Percentiles rank a stretch among this genome's conserved stretches.
Conservation (phyloP, 2,888 invertebrate species). For the Chirona hameri region DNA sequence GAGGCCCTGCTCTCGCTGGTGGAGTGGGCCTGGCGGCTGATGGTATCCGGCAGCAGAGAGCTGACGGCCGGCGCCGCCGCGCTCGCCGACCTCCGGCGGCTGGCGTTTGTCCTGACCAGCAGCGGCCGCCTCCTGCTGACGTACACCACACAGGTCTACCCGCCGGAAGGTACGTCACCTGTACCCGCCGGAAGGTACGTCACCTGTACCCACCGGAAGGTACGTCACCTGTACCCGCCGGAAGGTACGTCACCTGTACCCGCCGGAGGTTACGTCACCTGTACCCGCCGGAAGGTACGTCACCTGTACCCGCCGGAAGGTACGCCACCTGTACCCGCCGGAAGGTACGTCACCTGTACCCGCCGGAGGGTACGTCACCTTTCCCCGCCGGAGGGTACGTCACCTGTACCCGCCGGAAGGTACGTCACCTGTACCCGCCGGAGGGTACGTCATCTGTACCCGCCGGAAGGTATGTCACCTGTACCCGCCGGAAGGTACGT, state of each 20-base stretch:
- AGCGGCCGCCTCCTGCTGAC: slow-evolving; percentile 75
- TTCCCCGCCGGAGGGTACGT: too few relatives aligned
- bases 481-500: too few relatives aligned
- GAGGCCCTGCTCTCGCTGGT: slow-evolving; percentile 75
- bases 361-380: too few relatives aligned
- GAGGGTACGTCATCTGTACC: too few relatives aligned
- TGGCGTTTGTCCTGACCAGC: slow-evolving; percentile 81
- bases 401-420: too few relatives aligned
- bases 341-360: too few relatives aligned
- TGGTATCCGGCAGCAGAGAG: slow-evolving; percentile 52
- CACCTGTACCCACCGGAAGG: neutral
- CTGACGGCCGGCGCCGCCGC: slow-evolving; percentile 43
- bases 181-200: neutral
- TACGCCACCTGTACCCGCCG: too few relatives aligned
- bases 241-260: neutral
- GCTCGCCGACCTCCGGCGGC: slow-evolving; percentile 67
- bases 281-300: neutral
- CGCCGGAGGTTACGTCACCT: neutral
- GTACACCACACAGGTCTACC: slow-evolving; percentile 88
- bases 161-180: slow-evolving; percentile 58
- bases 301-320: too few relatives aligned
- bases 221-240: neutral
- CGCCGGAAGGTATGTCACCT: too few relatives aligned
- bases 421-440: too few relatives aligned
- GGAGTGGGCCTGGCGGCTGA: slow-evolving; percentile 90